Evolutionary conservation across 2,797 vertebrate genomes (phyloP).

Genomic region (Cryptoblepharus egeriae): DNA sequence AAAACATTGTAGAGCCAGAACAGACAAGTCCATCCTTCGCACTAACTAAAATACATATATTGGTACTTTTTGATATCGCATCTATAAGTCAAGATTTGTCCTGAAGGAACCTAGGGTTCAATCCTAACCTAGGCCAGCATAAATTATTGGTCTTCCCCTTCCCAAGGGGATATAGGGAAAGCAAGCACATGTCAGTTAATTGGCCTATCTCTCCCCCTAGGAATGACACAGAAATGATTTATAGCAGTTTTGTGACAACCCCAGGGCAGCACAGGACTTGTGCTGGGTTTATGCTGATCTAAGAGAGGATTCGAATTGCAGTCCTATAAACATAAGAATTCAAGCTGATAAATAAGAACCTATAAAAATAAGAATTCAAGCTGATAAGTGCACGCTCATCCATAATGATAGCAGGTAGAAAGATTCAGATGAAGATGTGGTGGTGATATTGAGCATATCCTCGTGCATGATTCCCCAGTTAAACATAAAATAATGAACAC

Average conservation of each 20-base stretch:
- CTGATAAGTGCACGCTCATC: background rate
- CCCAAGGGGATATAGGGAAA: no score
- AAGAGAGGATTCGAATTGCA: no score
- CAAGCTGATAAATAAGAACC: no score
- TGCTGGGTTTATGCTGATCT: no score
- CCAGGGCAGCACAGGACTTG: no score
- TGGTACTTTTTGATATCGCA: background rate
- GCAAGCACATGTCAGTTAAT: no score
- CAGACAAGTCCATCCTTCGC: background rate
- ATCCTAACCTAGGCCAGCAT: no score
- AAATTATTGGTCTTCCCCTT: no score
- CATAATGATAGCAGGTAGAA: background rate
- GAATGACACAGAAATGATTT: no score
- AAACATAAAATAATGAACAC: background rate
- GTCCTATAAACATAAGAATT: no score
- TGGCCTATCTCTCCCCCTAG: no score
- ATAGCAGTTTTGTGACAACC: no score
- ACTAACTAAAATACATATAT: background rate
- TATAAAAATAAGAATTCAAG: background rate
- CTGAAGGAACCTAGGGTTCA: background rate
- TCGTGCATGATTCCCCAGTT: background rate
- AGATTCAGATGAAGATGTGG: background rate
- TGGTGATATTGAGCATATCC: background rate
- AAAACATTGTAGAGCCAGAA: background rate
- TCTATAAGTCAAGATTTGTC: background rate